Conservation (phyloP, 1,140 invertebrate species). For the Acromyrmex charruanus region DNA sequence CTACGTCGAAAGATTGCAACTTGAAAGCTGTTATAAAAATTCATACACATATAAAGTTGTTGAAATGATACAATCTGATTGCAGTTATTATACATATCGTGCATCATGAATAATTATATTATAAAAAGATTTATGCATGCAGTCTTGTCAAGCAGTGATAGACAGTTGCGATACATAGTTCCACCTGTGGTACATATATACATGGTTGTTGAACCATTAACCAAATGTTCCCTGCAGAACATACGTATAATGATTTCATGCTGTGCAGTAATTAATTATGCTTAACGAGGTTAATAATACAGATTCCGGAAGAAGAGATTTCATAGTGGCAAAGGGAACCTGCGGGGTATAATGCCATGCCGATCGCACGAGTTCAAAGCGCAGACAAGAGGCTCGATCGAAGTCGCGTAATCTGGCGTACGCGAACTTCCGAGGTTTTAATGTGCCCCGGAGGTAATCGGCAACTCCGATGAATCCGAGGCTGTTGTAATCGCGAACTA, state of each 20-base stretch:
- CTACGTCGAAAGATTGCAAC: not conserved
- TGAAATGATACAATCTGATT: not conserved
- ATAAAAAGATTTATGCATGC: not conserved
- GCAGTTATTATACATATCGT: slow-evolving; percentile 2
- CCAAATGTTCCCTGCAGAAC: slow-evolving; percentile 42
- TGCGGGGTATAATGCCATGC: not conserved
- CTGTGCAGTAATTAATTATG: slow-evolving; percentile 60
- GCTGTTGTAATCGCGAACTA: slow-evolving; percentile 45
- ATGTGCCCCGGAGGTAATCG: slow-evolving; percentile 65
- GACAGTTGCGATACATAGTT: slow-evolving; percentile 32
- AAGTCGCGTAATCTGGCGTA: slow-evolving; percentile 54
- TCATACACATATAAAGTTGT: not conserved
- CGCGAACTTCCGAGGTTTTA: slow-evolving; percentile 58
- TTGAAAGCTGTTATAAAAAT: not conserved
- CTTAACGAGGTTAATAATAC: slow-evolving; percentile 58
- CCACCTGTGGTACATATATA: not conserved
- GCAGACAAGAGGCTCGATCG: slow-evolving; percentile 26
- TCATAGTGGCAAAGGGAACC: not conserved
- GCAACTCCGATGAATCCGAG: slow-evolving; percentile 37
- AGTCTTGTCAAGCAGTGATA: slow-evolving; percentile 6
- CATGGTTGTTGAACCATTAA: slow-evolving; percentile 45
- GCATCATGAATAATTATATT: slow-evolving; percentile 12
- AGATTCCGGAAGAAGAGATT: slow-evolving; percentile 12
- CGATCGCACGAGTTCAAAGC: slow-evolving; percentile 39
- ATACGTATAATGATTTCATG: slow-evolving; percentile 61